Evolutionary conservation across 1,140 invertebrate species (phyloP).

Genomic region (Chironomus striatipennis): DNA sequence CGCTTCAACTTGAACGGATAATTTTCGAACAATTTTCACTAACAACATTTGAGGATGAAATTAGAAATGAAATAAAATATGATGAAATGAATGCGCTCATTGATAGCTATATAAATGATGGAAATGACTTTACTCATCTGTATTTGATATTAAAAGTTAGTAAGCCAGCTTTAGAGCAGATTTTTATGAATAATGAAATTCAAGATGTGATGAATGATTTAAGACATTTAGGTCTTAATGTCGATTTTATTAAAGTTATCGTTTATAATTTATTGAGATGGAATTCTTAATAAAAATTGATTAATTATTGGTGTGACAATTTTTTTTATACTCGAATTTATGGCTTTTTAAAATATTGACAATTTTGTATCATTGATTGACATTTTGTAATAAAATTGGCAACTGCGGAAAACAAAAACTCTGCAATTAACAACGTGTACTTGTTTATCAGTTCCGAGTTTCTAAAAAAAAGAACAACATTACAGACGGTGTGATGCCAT

Average conservation of each 20-base stretch:
- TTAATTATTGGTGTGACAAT: neutral
- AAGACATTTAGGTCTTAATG: neutral
- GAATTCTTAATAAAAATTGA: neutral
- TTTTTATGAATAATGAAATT: neutral
- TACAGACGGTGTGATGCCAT: too few relatives aligned
- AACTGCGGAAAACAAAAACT: too few relatives aligned
- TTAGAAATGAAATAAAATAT: neutral
- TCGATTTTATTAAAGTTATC: neutral
- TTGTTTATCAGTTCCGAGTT: too few relatives aligned
- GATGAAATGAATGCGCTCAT: neutral
- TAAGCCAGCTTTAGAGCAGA: neutral
- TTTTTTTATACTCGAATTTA: neutral
- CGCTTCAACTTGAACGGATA: neutral
- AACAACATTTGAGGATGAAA: neutral
- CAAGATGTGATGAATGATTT: neutral
- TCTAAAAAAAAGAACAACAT: too few relatives aligned
- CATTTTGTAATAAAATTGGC: too few relatives aligned
- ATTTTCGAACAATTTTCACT: neutral
- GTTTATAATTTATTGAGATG: neutral
- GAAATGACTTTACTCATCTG: neutral
- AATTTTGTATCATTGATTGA: too few relatives aligned
- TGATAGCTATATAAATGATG: neutral
- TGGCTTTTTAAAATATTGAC: too few relatives aligned
- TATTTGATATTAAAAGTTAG: slow-evolving; percentile 13
- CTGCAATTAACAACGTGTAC: too few relatives aligned